Percentiles rank a stretch among this genome's conserved stretches.
These are phyloP conservation scores for Rhombomys opimus DNA, from an alignment of 2,113 vertebrate genomes.

Conservation along the genomic window DNA sequence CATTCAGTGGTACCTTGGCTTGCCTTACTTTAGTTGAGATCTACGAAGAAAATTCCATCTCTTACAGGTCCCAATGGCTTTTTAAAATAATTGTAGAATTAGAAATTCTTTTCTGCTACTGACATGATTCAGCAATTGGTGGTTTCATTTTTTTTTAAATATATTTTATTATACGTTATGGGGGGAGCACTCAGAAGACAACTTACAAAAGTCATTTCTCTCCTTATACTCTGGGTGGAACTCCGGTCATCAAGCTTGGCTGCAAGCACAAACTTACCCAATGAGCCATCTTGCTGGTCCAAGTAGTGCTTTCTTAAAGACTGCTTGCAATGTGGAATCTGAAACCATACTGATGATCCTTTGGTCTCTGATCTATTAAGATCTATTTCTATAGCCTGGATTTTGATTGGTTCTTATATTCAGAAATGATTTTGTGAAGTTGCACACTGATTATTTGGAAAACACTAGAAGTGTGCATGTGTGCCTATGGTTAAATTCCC, in stretches of 20 bases:
- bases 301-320: background rate
- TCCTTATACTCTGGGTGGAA: background rate
- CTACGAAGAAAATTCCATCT: background rate
- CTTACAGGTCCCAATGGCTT: background rate
- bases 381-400: background rate
- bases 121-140: background rate
- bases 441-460: background rate
- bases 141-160: background rate
- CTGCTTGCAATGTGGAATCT: background rate
- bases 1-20: background rate
- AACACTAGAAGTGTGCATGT: background rate
- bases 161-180: background rate
- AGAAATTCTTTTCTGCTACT: background rate
- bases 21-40: constrained; percentile 5
- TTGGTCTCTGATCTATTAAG: background rate
- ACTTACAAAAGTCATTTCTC: background rate
- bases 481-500: background rate
- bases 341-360: background rate
- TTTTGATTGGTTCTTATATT: background rate
- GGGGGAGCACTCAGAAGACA: background rate
- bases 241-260: background rate
- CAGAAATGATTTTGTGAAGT: constrained; percentile 23
- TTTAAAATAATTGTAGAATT: background rate
- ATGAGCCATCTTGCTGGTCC: background rate
- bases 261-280: background rate